Percentiles rank a stretch among this genome's conserved stretches.
These are phyloP conservation scores for Gasterosteus aculeatus DNA, from an alignment of 2,113 vertebrate species.

Conservation along the genomic window DNA sequence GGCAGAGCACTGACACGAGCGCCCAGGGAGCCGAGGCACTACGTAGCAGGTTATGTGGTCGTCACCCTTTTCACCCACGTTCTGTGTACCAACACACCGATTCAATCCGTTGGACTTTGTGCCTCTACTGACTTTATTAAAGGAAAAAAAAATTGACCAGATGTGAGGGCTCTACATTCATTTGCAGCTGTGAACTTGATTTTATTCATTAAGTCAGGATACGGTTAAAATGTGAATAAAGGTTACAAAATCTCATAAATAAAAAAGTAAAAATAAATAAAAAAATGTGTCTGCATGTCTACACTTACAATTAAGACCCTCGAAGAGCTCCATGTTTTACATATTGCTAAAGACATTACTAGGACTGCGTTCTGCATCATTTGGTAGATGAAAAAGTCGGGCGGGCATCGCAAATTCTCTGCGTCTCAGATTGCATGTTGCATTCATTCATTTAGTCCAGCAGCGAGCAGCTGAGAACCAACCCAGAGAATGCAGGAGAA, in stretches of 20 bases:
- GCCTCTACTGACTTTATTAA: not conserved
- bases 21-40: constrained; percentile 8
- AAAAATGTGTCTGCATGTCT: not conserved
- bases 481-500: constrained; percentile 14
- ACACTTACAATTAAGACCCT: not conserved
- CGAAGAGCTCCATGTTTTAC: not conserved
- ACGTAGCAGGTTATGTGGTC: not conserved
- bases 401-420: not conserved
- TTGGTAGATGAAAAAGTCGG: not conserved
- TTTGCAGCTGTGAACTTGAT: constrained; percentile 1
- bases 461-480: constrained; percentile 32
- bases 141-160: not conserved
- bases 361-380: not conserved
- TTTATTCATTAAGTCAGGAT: constrained; percentile 1
- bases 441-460: constrained; percentile 10
- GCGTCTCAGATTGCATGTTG: not conserved
- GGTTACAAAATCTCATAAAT: not conserved
- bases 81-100: not conserved
- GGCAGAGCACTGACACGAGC: constrained; percentile 24
- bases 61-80: not conserved
- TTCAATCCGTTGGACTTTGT: not conserved
- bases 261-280: not conserved
- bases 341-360: not conserved
- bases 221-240: not conserved
- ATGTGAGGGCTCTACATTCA: constrained; percentile 10